Conservation (phyloP, 2,797 vertebrate species). For the Smutsia temminckii region DNA sequence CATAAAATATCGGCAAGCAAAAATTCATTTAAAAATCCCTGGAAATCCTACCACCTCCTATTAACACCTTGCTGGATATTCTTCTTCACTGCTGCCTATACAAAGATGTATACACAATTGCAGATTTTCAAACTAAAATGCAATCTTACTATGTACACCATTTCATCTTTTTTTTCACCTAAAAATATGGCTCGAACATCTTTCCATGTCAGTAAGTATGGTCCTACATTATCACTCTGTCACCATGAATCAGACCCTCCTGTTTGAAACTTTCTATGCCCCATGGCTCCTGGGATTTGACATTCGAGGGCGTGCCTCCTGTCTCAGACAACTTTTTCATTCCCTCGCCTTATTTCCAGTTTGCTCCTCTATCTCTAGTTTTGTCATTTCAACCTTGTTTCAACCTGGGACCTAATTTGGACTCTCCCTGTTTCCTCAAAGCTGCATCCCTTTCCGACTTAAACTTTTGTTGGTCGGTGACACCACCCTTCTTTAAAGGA, state of each 20-base stretch:
- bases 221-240: background rate
- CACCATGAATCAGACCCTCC: background rate
- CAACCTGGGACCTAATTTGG: background rate
- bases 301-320: background rate
- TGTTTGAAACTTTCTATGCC: background rate
- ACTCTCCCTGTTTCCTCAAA: background rate
- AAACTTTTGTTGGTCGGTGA: background rate
- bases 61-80: slow-evolving; percentile 21
- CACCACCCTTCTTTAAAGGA: background rate
- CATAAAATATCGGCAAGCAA: background rate
- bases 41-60: background rate
- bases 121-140: slow-evolving; percentile 21
- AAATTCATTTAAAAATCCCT: slow-evolving; percentile 2
- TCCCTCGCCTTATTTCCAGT: background rate
- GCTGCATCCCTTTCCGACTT: background rate
- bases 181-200: background rate
- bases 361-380: background rate
- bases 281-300: background rate
- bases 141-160: background rate
- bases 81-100: background rate
- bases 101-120: background rate
- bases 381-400: background rate
- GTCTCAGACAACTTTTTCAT: background rate
- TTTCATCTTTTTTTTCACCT: background rate
- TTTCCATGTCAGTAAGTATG: background rate